phyloP scores from a whole-genome alignment of 2,797 vertebrate species.

The Merluccius polli region DNA sequence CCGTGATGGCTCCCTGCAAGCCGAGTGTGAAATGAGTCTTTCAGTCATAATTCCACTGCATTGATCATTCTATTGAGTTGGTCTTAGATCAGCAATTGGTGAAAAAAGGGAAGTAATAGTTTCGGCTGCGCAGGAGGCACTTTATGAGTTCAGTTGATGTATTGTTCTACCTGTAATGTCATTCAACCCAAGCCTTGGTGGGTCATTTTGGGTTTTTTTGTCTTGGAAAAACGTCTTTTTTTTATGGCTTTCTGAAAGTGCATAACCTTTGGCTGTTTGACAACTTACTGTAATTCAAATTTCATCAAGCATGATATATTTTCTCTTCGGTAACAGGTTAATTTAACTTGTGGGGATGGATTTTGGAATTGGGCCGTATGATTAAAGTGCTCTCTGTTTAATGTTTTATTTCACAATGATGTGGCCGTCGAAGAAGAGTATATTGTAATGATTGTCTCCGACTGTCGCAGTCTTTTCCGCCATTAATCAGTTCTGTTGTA shows the following conservation, averaged over 20 bases:
- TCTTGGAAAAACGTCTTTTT: background rate
- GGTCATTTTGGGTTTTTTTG: constrained; percentile 4
- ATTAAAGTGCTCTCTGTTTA: background rate
- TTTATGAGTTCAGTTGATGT: constrained; percentile 18
- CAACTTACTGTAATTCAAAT: background rate
- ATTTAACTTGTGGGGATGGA: background rate
- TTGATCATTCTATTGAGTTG: constrained; percentile 24
- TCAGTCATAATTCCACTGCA: constrained; percentile 29
- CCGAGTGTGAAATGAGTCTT: constrained; percentile 45
- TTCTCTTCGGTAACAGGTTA: background rate
- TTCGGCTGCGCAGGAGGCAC: constrained; percentile 4
- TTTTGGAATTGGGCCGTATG: background rate
- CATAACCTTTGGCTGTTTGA: background rate
- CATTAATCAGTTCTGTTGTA: background rate
- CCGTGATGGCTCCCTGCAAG: constrained; percentile 15
- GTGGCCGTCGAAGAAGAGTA: no score
- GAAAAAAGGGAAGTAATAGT: constrained; percentile 14
- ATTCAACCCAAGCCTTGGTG: constrained; percentile 26
- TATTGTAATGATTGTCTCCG: no score
- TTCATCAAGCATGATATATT: background rate
- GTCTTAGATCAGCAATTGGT: constrained; percentile 27
- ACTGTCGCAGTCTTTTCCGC: background rate
- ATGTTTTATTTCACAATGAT: background rate
- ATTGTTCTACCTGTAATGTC: constrained; percentile 33
- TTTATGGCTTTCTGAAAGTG: background rate